A percentile compares a stretch with the other conserved stretches of the same genome.
These are phyloP conservation scores for Tinea semifulvella DNA, from an alignment of 2,888 invertebrate genomes.

Conservation along the genomic window DNA sequence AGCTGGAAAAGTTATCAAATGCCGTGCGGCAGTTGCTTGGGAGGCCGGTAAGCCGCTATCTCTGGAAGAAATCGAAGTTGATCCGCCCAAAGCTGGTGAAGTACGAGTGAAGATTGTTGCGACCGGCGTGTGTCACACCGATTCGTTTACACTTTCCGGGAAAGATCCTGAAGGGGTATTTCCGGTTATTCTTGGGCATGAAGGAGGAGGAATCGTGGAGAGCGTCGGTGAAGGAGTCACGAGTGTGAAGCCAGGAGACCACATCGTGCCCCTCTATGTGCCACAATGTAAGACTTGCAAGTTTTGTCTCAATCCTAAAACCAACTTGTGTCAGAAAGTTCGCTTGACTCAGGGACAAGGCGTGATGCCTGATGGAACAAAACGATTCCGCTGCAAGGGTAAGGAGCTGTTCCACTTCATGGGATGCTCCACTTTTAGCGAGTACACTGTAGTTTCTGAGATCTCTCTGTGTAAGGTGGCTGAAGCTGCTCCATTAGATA, in stretches of 20 bases:
- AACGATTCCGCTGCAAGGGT: constrained; percentile 81
- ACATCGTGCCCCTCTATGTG: constrained; percentile 96
- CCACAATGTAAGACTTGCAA: constrained; percentile 98
- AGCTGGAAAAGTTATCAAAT: constrained; percentile 79
- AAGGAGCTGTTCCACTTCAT: constrained; percentile 88
- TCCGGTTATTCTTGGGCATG: constrained; percentile 94
- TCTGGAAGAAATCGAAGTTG: constrained; percentile 93
- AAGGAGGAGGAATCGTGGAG: constrained; percentile 97
- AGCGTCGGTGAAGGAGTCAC: constrained; percentile 94
- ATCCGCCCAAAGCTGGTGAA: constrained; percentile 93
- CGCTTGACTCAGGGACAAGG: constrained; percentile 87
- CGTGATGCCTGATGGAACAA: constrained; percentile 91
- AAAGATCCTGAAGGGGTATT: constrained; percentile 91
- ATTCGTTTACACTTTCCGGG: constrained; percentile 89
- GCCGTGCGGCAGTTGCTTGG: constrained; percentile 98
- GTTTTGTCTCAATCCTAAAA: constrained; percentile 94
- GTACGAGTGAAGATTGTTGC: constrained; percentile 83
- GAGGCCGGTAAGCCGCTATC: constrained; percentile 87
- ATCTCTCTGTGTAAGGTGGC: constrained; percentile 95
- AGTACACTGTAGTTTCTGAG: constrained; percentile 94
- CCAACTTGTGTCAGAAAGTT: constrained; percentile 96
- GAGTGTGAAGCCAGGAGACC: constrained; percentile 88
- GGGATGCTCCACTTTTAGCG: constrained; percentile 96
- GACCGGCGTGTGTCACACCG: constrained; percentile 91
- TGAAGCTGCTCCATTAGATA: constrained; percentile 83